Evolutionary conservation across 2,888 invertebrate species (phyloP).

Genomic region (Troglohyphantes excavatus): DNA sequence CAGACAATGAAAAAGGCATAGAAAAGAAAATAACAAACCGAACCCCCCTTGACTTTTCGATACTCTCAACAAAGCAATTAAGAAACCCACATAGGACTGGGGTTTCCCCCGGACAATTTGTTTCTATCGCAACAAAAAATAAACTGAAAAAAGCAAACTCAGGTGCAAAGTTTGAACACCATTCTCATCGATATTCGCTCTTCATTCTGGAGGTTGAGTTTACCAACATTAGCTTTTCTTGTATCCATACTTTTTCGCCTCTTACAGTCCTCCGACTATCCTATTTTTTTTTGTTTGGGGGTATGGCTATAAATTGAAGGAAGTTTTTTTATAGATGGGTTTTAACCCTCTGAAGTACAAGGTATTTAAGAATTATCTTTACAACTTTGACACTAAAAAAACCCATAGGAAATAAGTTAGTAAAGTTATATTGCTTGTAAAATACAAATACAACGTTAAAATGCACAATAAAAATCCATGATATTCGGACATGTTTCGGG

Average conservation of each 20-base stretch:
- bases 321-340: too few species aligned
- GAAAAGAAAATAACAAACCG: background rate
- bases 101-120: slow-evolving; percentile 34
- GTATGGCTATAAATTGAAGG: background rate
- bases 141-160: slow-evolving; percentile 40
- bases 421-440: too few species aligned
- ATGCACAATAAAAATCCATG: too few species aligned
- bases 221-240: slow-evolving; percentile 74
- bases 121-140: slow-evolving; percentile 30
- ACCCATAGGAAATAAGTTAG: too few species aligned
- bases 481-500: too few species aligned
- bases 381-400: too few species aligned
- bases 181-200: slow-evolving; percentile 31
- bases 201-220: slow-evolving; percentile 31
- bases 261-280: background rate
- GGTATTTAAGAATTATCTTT: too few species aligned
- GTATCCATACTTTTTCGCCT: slow-evolving; percentile 22
- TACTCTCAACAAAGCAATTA: slow-evolving; percentile 40
- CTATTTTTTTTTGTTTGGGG: background rate
- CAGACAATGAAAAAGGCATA: too few species aligned
- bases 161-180: slow-evolving; percentile 47
- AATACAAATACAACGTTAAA: too few species aligned
- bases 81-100: slow-evolving; percentile 52
- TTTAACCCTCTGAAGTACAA: too few species aligned
- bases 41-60: background rate